A percentile compares a stretch with the other conserved stretches of the same genome.
Evolutionary conservation across 2,113 vertebrate species (phyloP).

Genomic region (Odocoileus virginianus): DNA sequence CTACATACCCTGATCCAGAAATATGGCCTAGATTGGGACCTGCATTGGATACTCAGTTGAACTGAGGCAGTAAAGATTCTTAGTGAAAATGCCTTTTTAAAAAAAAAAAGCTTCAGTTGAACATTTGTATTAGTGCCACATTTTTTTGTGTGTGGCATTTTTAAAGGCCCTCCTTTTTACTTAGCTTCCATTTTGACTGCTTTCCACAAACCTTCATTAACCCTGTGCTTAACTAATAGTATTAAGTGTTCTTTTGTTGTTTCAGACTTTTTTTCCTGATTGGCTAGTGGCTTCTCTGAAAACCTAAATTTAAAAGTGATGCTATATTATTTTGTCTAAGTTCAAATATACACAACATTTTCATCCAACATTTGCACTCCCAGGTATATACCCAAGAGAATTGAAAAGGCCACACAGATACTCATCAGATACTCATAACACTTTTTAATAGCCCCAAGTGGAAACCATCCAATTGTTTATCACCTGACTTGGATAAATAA

Average conservation of each 20-base stretch:
- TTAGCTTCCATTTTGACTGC: not conserved
- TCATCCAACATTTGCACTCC: not conserved
- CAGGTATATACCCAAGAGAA: not conserved
- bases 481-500: not conserved
- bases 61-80: not conserved
- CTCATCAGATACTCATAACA: not conserved
- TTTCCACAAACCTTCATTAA: not conserved
- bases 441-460: not conserved
- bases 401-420: not conserved
- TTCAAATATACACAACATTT: not conserved
- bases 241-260: not conserved
- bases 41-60: not conserved
- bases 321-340: not conserved
- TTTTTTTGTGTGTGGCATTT: not conserved
- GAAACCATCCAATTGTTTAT: not conserved
- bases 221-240: not conserved
- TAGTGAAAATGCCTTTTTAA: not conserved
- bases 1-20: not conserved
- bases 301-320: not conserved
- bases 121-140: not conserved
- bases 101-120: not conserved
- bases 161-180: not conserved
- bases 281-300: not conserved
- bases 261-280: not conserved
- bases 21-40: not conserved